Base-by-base conservation (phyloP, 53 echinoderm and acorn worm species). In the Holothuria scabra region DNA sequence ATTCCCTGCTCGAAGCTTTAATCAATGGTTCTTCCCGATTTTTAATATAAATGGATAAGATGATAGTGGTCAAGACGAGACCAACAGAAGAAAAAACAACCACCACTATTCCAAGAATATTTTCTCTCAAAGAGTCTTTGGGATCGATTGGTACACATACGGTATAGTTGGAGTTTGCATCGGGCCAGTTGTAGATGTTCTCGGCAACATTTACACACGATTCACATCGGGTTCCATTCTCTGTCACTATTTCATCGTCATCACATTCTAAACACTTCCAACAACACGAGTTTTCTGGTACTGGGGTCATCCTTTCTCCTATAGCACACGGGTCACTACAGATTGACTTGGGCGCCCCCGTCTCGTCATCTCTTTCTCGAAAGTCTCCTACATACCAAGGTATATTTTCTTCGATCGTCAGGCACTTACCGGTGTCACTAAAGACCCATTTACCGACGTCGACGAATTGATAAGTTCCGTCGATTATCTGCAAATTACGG, bases 1-100 rank as follows among this genome's bases (percentile, higher is more conserved):
- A 87, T 57, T 94, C 97, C 19, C 94, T 79, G 59, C 97, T 94
- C 13, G 97, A 97, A 0, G 94, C 97, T 65, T 94, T 97, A 18
- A 97, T 92, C 28, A 97, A 91, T 3, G 92, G 89, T 46, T 92
- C 92, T n/a, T 97, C 90, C 37, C 85, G 84, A 62, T 97, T 90
- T 25, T 86, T 75, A 59, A 91, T 82, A 81, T 94, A 94, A 37
- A 92, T 62, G 12, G 28, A 63, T 76, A 91, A 48, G 23, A 83
- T 86, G 48, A 88, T 62, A 52, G 84, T 60, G 20, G 92, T 91
- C 30, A 87, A 38, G 16, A 86, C 20, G 1, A 97, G 60, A 41
- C 92, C 92, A 8, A 89, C 13, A 8, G 74, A 46, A 0, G 94
- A 90, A 8, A 90, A 69, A 26, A 84, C 88, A 11, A 93, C 75